phyloP scores from a whole-genome alignment of 2,797 vertebrate species.

The Falco novaeseelandiae region DNA sequence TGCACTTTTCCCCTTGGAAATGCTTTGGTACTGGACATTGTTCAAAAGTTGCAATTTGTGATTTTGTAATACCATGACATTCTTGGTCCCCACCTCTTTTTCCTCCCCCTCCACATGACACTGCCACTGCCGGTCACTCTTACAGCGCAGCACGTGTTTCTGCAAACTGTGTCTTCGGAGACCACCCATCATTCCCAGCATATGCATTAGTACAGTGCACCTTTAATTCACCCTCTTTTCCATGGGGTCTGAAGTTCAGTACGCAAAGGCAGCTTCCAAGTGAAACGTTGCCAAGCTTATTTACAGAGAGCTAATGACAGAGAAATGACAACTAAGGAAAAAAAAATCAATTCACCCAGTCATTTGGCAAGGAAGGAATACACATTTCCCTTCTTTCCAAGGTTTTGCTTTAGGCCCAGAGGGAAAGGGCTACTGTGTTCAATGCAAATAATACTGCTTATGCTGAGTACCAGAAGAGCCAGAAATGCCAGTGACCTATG shows the following conservation, averaged over 20 bases:
- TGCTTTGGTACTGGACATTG: neutral
- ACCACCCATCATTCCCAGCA: neutral
- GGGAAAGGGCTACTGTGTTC: neutral
- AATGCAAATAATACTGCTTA: neutral
- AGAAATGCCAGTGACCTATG: neutral
- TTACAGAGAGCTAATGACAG: conserved; percentile 38
- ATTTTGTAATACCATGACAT: neutral
- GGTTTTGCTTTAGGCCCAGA: neutral
- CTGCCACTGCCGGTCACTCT: neutral
- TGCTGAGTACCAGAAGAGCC: neutral
- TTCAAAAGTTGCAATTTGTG: neutral
- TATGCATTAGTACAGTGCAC: neutral
- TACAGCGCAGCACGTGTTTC: neutral
- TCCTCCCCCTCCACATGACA: neutral
- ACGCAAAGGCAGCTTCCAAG: neutral
- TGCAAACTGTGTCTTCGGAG: neutral
- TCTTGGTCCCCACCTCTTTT: neutral
- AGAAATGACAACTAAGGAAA: neutral
- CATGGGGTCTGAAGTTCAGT: neutral
- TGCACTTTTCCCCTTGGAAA: neutral
- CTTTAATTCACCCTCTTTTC: conserved; percentile 6
- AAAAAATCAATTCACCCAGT: neutral
- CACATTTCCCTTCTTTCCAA: neutral
- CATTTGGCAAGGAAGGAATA: neutral
- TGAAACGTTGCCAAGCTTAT: neutral